Conservation (phyloP, 2,113 vertebrate species). For the Sterrhoptilus dennistouni region DNA sequence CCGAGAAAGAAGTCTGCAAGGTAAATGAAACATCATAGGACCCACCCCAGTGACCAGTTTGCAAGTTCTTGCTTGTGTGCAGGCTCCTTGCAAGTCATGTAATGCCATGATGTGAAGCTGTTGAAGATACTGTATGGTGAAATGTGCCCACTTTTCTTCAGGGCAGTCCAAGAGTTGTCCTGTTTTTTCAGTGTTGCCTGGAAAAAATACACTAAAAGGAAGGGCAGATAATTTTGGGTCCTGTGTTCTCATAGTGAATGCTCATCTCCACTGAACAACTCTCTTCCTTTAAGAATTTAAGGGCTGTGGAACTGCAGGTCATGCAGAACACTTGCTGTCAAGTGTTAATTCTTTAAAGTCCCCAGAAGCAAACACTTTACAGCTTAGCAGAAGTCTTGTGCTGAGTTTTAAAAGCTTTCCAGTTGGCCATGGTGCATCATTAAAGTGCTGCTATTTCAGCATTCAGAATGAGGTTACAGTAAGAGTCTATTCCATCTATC, state of each 20-base stretch:
- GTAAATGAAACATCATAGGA: constrained; percentile 57
- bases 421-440: not conserved
- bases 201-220: not conserved
- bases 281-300: not conserved
- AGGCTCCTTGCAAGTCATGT: not conserved
- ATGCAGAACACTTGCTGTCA: not conserved
- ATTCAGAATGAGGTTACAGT: not conserved
- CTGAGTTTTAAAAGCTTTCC: not conserved
- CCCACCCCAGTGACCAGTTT: not conserved
- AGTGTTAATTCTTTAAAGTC: not conserved
- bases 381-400: not conserved
- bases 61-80: not conserved
- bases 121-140: not conserved
- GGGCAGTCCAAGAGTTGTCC: not conserved
- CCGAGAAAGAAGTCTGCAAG: constrained; percentile 92
- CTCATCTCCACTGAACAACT: not conserved
- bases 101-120: not conserved
- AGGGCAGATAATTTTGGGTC: not conserved
- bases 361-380: not conserved
- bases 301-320: not conserved
- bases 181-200: not conserved
- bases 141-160: not conserved
- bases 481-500: not conserved
- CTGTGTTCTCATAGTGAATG: not conserved
- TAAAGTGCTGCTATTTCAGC: not conserved